These are phyloP conservation scores for Strix uralensis DNA, from an alignment of 2,113 vertebrate species.

Conservation along the genomic window DNA sequence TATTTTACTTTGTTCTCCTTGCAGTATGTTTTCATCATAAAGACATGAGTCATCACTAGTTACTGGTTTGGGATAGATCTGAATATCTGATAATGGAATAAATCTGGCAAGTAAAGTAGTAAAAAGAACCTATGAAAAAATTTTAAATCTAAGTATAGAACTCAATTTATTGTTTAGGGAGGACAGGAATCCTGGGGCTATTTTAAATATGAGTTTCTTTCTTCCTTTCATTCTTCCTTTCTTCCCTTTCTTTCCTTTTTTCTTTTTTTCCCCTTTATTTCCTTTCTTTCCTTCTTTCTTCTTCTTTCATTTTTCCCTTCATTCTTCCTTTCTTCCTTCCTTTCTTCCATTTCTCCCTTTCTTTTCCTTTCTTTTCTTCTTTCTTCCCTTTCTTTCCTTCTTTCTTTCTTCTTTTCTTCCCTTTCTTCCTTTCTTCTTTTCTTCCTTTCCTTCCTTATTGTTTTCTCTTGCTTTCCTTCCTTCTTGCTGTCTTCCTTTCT, in stretches of 20 bases:
- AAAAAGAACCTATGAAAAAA: background rate
- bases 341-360: too few species aligned
- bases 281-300: background rate
- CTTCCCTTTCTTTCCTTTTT: too few species aligned
- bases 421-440: too few species aligned
- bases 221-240: too few species aligned
- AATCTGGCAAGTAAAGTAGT: background rate
- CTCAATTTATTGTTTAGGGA: background rate
- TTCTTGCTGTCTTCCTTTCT: background rate
- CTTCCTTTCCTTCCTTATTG: too few species aligned
- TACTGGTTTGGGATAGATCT: background rate
- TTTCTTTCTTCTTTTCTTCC: too few species aligned
- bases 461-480: background rate
- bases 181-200: background rate
- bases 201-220: background rate
- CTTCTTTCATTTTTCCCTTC: too few species aligned
- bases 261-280: too few species aligned
- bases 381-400: background rate
- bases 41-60: background rate
- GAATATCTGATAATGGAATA: background rate
- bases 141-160: background rate
- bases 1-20: background rate
- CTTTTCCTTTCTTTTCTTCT: background rate
- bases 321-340: too few species aligned
- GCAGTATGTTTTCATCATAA: background rate